Conservation (phyloP, 2,113 vertebrate species). For the Lycocorax pyrrhopterus region DNA sequence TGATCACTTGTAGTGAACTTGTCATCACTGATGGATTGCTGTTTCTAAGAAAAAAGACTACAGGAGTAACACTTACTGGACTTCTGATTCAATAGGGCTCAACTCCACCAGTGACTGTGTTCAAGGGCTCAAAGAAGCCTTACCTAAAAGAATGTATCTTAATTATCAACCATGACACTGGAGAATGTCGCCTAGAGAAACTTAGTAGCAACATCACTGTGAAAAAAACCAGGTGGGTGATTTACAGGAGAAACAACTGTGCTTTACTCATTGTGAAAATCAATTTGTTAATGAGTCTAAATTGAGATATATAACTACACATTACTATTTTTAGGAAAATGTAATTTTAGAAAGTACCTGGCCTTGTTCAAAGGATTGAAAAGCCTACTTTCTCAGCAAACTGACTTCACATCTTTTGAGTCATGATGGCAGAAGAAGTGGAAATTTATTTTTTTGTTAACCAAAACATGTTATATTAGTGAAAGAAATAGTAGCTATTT, state of each 20-base stretch:
- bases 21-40: not conserved
- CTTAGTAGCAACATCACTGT: conserved; percentile 97
- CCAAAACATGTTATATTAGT: not conserved
- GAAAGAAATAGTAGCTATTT: not conserved
- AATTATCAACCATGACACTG: conserved; percentile 97
- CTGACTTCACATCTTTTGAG: not conserved
- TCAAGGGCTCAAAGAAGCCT: conserved; percentile 96
- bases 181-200: conserved; percentile 96
- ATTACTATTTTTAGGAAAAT: not conserved
- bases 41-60: not conserved
- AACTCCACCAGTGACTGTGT: conserved; percentile 91
- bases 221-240: conserved; percentile 92
- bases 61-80: conserved; percentile 25
- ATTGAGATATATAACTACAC: not conserved
- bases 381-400: not conserved
- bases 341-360: not conserved
- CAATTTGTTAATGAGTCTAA: not conserved
- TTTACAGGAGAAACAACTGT: not conserved
- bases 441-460: not conserved
- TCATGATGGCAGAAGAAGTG: not conserved
- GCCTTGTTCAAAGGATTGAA: not conserved
- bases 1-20: not conserved
- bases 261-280: not conserved
- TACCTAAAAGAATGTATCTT: conserved; percentile 98
- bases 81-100: conserved; percentile 83